Evolutionary conservation across 2,113 vertebrate genomes (phyloP).

Genomic region (Corythaixoides concolor): DNA sequence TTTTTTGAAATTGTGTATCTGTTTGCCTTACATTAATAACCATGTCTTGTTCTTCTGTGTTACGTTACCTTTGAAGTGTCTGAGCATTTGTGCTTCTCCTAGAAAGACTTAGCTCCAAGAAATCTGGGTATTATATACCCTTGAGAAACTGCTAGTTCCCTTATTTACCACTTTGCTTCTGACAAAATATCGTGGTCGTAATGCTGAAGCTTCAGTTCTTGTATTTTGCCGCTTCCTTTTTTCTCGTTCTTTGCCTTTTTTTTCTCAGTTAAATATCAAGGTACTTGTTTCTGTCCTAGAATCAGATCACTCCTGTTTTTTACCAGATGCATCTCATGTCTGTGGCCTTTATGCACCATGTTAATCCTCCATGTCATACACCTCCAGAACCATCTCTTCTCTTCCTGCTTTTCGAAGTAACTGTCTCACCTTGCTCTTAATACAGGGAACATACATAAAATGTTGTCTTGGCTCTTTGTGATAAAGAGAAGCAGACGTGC

Average conservation of each 20-base stretch:
- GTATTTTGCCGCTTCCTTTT: not conserved
- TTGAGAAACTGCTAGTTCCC: not conserved
- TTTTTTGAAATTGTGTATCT: not conserved
- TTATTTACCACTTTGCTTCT: conserved; percentile 2
- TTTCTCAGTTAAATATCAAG: not conserved
- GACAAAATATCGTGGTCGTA: not conserved
- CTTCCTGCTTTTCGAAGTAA: not conserved
- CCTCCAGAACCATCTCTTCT: not conserved
- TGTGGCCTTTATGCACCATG: not conserved
- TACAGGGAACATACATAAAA: not conserved
- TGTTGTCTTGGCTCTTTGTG: not conserved
- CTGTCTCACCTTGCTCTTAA: not conserved
- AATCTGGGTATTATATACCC: not conserved
- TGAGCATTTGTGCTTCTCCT: not conserved
- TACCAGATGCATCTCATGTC: not conserved
- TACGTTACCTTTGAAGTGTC: not conserved
- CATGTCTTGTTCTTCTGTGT: not conserved
- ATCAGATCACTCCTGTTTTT: not conserved
- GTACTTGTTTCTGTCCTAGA: not conserved
- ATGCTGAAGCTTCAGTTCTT: not conserved
- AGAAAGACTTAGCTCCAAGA: not conserved
- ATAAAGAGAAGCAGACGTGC: not conserved
- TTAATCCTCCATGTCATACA: not conserved
- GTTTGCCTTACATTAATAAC: conserved; percentile 5
- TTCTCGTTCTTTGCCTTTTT: not conserved